phyloP scores from a whole-genome alignment of 2,888 invertebrate genomes.

The Protodeltote pygarga region DNA sequence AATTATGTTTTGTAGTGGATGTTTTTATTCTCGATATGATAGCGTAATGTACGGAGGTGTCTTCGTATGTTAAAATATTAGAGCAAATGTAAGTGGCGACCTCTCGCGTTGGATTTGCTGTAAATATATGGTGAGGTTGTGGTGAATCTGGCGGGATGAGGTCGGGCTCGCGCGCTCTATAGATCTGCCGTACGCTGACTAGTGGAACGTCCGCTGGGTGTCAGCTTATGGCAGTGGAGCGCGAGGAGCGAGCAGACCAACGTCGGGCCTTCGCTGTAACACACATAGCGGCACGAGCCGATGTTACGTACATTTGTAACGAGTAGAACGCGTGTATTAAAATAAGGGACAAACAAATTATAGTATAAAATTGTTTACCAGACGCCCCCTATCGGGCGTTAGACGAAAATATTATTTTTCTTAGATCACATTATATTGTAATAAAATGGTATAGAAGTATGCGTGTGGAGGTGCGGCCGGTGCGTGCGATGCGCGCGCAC shows the following conservation, averaged over 20 bases:
- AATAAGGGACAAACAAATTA: slow-evolving; percentile 82
- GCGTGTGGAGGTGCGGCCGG: slow-evolving; percentile 48
- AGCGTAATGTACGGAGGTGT: slow-evolving; percentile 53
- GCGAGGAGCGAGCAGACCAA: slow-evolving; percentile 12
- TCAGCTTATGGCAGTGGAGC: neutral
- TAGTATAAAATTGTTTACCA: slow-evolving; percentile 86
- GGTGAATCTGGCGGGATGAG: neutral
- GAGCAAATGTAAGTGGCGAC: slow-evolving; percentile 42
- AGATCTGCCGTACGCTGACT: neutral
- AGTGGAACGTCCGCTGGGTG: neutral
- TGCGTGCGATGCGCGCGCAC: slow-evolving; percentile 51
- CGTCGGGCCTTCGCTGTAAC: slow-evolving; percentile 65
- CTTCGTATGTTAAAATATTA: slow-evolving; percentile 49
- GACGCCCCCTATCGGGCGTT: slow-evolving; percentile 74
- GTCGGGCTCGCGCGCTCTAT: slow-evolving; percentile 7
- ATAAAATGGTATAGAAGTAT: slow-evolving; percentile 80
- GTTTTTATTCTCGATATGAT: slow-evolving; percentile 71
- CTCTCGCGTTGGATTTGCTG: slow-evolving; percentile 11
- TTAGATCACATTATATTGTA: slow-evolving; percentile 87
- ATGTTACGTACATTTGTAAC: slow-evolving; percentile 65
- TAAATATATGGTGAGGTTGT: neutral
- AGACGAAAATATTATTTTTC: slow-evolving; percentile 87
- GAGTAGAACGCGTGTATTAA: slow-evolving; percentile 74
- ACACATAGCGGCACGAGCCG: slow-evolving; percentile 51
- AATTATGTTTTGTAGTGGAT: slow-evolving; percentile 82